Evolutionary conservation across 2,797 vertebrate genomes (phyloP), one percentile per base, ranked within the genome.

Genomic region (Fundulus diaphanus): DNA sequence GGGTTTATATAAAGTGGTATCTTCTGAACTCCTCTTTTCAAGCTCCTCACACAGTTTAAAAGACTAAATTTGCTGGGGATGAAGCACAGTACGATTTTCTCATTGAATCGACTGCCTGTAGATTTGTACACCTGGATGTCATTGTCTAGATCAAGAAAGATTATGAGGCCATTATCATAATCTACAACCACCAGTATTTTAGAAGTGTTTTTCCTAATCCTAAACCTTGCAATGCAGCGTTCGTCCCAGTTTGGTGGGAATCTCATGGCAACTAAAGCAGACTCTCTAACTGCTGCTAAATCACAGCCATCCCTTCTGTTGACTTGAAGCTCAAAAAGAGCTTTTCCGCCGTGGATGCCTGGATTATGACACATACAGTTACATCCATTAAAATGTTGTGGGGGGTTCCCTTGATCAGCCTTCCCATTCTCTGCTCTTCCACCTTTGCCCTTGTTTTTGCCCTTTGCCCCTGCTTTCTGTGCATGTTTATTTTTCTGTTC

Each of bases 121-220:
- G 85, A 81, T 63, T 37, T 3, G 66, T 24, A 80, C 11, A 83
- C 54, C 1, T 48, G 20, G 13, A 18, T 7, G 0, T 0, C 3
- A 31, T 57, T 51, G 27, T 79, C 73, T 33, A 70, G 72, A 44
- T 88, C 76, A 72, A 29, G 79, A 71, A 92, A 77, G 27, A 70
- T 33, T 74, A 90, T 70, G 1, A 0, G 6, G 44, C 77, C 33
- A 4, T 70, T 37, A 4, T 89, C 73, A 51, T 87, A 86, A 67
- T 92, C 81, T 18, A 92, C 84, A 77, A 83, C 81, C 77, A 87
- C 77, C 0, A 66, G 8, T 1, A 91, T 15, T 79, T 44, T 85
- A 15, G 85, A 67, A 2, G 73, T 82, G 48, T 46, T 63, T 1
- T 6, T 29, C 0, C 27, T 56, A 22, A 73, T 59, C 31, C 51